Base-by-base conservation (phyloP, 2,888 invertebrate species). In the Oscheius sp. region DNA sequence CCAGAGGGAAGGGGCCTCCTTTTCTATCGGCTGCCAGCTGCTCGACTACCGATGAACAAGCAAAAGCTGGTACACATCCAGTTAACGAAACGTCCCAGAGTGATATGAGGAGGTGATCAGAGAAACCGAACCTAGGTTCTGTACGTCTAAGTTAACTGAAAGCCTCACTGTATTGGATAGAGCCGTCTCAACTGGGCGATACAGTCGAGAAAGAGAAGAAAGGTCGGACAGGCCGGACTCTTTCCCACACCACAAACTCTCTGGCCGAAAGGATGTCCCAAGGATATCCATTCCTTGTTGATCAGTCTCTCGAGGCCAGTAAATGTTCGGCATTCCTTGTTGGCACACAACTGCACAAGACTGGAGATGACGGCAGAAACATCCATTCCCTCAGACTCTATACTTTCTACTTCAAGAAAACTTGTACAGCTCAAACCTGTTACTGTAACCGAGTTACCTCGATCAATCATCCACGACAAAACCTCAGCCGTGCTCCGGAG, bases 181-280 rank as follows among this genome's bases (percentile, higher is more conserved):
- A 96, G 96, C 84, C 93, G 93, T 84, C 93, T 90, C 70, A 97
- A 91, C 91, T 97, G 97, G 94, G 95, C 96, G 72, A 94, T 93
- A 90, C 95, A 95, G 90, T 98, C 97, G 65, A 98, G 92, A 91
- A 95, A 96, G 65, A 97, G 91, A 62, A 96, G 92, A 90, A 96
- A 94, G 66, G 96, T 91, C 0, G 96, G 96, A 65, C 63, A 33
- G 42, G 74, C 68, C 65, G 96, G 91, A 0, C 96, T 96, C 53
- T 62, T 65, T 11, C 55, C 58, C 11, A 74, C 71, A 33, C 80
- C 79, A 33, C 80, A 75, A 13, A 81, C 73, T 32, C 84, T 75
- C 58, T 75, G 70, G n/a, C 80, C 84, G 63, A 84, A 85, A 35
- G 85, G 85, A 70, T 85, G 85, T 1, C 82, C 80, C 50, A 85